phyloP scores from a whole-genome alignment of 2,888 invertebrate genomes.

The Strigamia transsilvanica region DNA sequence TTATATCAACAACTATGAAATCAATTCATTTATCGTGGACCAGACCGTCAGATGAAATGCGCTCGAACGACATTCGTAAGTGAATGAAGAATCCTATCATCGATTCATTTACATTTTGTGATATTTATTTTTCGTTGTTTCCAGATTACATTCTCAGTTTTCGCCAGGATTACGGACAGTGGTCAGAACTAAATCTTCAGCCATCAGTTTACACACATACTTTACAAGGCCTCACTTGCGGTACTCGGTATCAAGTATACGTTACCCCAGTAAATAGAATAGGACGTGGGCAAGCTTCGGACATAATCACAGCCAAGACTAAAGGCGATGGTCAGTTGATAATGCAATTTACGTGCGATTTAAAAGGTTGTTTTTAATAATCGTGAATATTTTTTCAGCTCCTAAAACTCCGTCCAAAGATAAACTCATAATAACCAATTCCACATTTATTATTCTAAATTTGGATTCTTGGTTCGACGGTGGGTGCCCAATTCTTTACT shows the following conservation, averaged over 20 bases:
- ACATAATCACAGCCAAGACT: slow-evolving; percentile 84
- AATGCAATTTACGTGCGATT: neutral
- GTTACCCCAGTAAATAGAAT: slow-evolving; percentile 91
- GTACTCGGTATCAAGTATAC: slow-evolving; percentile 85
- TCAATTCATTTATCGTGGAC: slow-evolving; percentile 54
- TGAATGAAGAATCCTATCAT: neutral
- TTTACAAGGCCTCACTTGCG: slow-evolving; percentile 84
- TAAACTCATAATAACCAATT: slow-evolving; percentile 54
- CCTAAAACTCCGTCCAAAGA: slow-evolving; percentile 56
- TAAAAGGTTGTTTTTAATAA: neutral
- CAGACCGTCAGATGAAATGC: slow-evolving; percentile 44
- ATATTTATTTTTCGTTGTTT: neutral
- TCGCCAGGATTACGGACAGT: slow-evolving; percentile 87
- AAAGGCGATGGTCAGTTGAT: slow-evolving; percentile 69
- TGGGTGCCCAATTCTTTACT: slow-evolving; percentile 56
- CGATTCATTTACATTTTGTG: neutral
- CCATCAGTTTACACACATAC: slow-evolving; percentile 81
- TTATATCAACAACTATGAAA: slow-evolving; percentile 50
- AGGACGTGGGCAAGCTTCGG: slow-evolving; percentile 86
- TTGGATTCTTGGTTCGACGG: slow-evolving; percentile 56
- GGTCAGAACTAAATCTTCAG: slow-evolving; percentile 88
- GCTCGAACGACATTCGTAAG: neutral
- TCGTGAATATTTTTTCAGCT: slow-evolving; percentile 48
- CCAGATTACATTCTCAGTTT: slow-evolving; percentile 87
- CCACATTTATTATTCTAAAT: slow-evolving; percentile 54